Evolutionary conservation across 2,113 vertebrate species (phyloP), one percentile per base, ranked within the genome.

Genomic region (Anolis sagrei): DNA sequence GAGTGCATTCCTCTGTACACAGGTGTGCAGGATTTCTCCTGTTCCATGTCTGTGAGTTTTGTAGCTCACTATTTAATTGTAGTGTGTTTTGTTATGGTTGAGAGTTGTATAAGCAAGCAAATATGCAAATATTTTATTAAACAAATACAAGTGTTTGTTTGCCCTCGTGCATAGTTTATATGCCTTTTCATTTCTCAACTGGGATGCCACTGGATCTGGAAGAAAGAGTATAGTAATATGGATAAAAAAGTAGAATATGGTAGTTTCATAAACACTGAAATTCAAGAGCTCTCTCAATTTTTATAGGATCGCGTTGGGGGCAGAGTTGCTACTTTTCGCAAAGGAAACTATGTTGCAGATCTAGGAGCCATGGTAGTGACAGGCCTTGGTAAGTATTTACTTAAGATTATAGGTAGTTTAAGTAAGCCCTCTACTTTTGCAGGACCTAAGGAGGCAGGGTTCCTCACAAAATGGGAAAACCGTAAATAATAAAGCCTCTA

Each of bases 311-410:
- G 99, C 73, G 99, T 99, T 19, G 99, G 99, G 91, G 99, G 99
- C 87, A 95, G 99, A 94, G 99, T 99, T 76, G 99, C 99, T 1
- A 99, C 99, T 1, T 99, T 99, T 88, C 97, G 99, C 75, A 99
- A 99, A 92, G 99, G 99, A 85, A 99, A 99, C 93, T 99, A 99
- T 11, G 99, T 99, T 23, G 99, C 99, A 74, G 99, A 99, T 83
- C 96, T 99, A 1, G 99, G 99, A 81, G 99, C 99, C 48, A 99
- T 99, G 99, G 99, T 99, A 83, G 99, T 99, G 13, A 99, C 99
- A 5, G 99, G 99, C 75, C 97, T 99, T 76, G 99, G 99, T 99
- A 95, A 97, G 97, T 94, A 36, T 34, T 89, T 29, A 39, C 13
- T 58, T 61, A n/a, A 19, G 39, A 44, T 44, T 44, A 44, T 5